Evolutionary conservation across 1,140 invertebrate species (phyloP), one percentile per base, ranked within the genome.

Genomic region (Phenacoccus solenopsis): DNA sequence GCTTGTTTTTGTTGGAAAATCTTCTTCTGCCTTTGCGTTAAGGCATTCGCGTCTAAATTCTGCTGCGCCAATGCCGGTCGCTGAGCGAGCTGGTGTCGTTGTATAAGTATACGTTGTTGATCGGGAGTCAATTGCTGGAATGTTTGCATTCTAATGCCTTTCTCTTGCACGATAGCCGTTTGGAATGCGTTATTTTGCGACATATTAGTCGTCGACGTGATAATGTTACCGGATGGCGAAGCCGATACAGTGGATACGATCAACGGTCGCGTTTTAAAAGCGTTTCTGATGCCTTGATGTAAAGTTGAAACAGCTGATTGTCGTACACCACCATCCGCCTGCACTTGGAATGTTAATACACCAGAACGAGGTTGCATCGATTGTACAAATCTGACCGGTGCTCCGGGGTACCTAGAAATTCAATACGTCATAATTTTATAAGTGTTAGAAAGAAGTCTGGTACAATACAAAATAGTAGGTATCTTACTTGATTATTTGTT

Each of bases 31-130:
- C 67, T 56, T 68, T 74, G 72, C 25, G 72, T 71, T 22, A 70
- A 28, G 27, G 67, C 57, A 49, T 9, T 16, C 13, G 38, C 38
- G 4, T 49, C 38, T 3, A 16, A 3, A 49, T 4, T 16, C 20
- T 49, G 38, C 5, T 5, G 38, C 38, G 38, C 4, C 38, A 49
- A n/a, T 5, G 38, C 16, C 16, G 38, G 38, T 49, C 38, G 4
- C 49, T 69, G 71, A 35, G 68, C 12, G 9, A 76, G 73, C 13
- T 49, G 38, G 20, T 77, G 78, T 20, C 75, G 75, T 21, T 79
- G 80, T 30, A 79, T 73, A 67, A 77, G 78, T 57, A 81, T 79
- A 20, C 81, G 80, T 73, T 81, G 79, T 72, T 81, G 81, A 71
- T 81, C 81, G 61, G 78, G 80, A 67, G 71, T 74, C 28, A 73